Evolutionary conservation across 1,140 invertebrate species (phyloP).

Genomic region (Branchinecta lindahli): DNA sequence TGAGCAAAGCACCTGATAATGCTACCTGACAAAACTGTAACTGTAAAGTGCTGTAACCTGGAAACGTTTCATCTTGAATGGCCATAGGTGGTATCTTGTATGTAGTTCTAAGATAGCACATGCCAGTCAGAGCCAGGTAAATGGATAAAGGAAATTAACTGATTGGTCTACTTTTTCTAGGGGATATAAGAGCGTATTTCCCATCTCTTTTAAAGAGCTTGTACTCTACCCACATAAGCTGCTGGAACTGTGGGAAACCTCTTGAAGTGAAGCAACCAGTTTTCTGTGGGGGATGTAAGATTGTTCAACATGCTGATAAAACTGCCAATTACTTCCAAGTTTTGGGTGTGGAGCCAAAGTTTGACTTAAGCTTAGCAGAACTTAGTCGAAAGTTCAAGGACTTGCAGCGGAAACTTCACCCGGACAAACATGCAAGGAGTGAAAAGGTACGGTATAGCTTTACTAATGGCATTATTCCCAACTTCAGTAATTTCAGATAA

Average conservation of each 20-base stretch:
- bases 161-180: too few relatives aligned
- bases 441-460: background rate
- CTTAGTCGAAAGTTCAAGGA: background rate
- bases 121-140: too few relatives aligned
- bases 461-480: too few relatives aligned
- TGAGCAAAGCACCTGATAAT: too few relatives aligned
- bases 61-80: too few relatives aligned
- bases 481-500: too few relatives aligned
- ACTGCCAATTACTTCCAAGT: background rate
- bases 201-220: background rate
- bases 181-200: too few relatives aligned
- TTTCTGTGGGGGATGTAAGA: background rate
- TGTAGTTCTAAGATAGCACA: too few relatives aligned
- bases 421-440: slow-evolving; percentile 6
- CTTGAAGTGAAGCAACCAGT: background rate
- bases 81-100: too few relatives aligned
- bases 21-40: too few relatives aligned
- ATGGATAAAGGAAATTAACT: too few relatives aligned
- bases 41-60: too few relatives aligned
- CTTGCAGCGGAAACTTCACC: background rate
- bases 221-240: background rate
- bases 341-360: background rate
- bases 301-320: background rate
- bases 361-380: background rate
- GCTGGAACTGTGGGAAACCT: background rate